These are phyloP conservation scores for Tyria jacobaeae DNA, from an alignment of 2,888 invertebrate species.

Conservation along the genomic window DNA sequence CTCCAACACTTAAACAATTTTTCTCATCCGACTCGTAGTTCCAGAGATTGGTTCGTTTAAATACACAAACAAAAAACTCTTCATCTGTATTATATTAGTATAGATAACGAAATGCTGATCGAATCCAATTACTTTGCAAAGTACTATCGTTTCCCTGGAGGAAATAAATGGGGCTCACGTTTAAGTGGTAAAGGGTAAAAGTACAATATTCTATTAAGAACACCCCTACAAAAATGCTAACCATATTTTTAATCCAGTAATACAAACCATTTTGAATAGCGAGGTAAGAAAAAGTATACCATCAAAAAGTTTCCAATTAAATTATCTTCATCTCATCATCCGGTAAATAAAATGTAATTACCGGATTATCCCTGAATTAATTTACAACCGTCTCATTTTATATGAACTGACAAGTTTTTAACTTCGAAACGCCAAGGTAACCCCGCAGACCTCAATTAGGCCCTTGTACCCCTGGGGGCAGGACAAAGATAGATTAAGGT, in stretches of 20 bases:
- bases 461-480: background rate
- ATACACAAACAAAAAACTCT: too few relatives aligned
- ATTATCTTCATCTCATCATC: background rate
- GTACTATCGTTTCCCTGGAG: too few relatives aligned
- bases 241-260: background rate
- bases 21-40: too few relatives aligned
- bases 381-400: background rate
- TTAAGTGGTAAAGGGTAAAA: too few relatives aligned
- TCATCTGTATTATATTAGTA: too few relatives aligned
- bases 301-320: background rate
- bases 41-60: too few relatives aligned
- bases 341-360: background rate
- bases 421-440: background rate
- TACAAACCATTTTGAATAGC: background rate
- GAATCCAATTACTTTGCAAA: too few relatives aligned
- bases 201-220: too few relatives aligned
- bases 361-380: background rate
- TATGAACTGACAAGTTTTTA: constrained; percentile 3
- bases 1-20: too few relatives aligned
- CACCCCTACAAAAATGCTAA: too few relatives aligned
- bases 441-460: background rate
- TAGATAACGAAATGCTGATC: too few relatives aligned
- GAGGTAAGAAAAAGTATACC: background rate
- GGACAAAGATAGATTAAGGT: background rate
- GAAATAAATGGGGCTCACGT: too few relatives aligned